Conservation (phyloP, 2,113 vertebrate genomes). For the Paralichthys olivaceus region DNA sequence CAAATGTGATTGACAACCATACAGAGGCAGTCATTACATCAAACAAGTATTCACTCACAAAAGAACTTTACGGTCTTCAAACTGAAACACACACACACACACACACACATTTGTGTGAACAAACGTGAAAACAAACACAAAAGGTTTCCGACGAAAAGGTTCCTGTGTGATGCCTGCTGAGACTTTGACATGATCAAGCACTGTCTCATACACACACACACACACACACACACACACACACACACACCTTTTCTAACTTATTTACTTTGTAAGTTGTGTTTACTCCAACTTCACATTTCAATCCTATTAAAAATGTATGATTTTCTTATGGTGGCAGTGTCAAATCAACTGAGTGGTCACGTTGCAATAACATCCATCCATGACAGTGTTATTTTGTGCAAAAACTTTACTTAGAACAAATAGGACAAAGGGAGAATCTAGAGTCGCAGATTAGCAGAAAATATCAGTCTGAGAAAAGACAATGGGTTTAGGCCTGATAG, state of each 20-base stretch:
- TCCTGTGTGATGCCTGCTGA: neutral
- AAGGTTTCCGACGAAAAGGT: slow-evolving; percentile 13
- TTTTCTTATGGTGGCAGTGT: too few relatives aligned
- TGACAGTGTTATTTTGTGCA: too few relatives aligned
- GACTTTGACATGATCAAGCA: slow-evolving; percentile 10
- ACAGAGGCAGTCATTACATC: slow-evolving; percentile 26
- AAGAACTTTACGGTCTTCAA: slow-evolving; percentile 38
- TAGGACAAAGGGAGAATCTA: too few relatives aligned
- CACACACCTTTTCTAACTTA: neutral
- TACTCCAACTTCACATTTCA: too few relatives aligned
- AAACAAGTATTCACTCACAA: slow-evolving; percentile 46
- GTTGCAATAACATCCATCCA: too few relatives aligned
- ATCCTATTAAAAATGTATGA: too few relatives aligned
- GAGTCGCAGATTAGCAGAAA: too few relatives aligned
- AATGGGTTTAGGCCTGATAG: too few relatives aligned
- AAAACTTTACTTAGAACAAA: too few relatives aligned
- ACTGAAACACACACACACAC: slow-evolving; percentile 17
- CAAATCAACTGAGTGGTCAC: too few relatives aligned
- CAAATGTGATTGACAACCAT: slow-evolving; percentile 39
- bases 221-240: slow-evolving; percentile 1
- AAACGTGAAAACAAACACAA: slow-evolving; percentile 18
- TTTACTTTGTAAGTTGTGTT: too few relatives aligned
- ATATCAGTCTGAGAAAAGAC: too few relatives aligned
- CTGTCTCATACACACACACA: neutral
- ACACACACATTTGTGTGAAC: slow-evolving; percentile 4